Percentiles rank a stretch among this genome's conserved stretches.
Evolutionary conservation across 53 echinoderm and acorn worm species (phyloP).

Genomic region (Actinopyga echinites): DNA sequence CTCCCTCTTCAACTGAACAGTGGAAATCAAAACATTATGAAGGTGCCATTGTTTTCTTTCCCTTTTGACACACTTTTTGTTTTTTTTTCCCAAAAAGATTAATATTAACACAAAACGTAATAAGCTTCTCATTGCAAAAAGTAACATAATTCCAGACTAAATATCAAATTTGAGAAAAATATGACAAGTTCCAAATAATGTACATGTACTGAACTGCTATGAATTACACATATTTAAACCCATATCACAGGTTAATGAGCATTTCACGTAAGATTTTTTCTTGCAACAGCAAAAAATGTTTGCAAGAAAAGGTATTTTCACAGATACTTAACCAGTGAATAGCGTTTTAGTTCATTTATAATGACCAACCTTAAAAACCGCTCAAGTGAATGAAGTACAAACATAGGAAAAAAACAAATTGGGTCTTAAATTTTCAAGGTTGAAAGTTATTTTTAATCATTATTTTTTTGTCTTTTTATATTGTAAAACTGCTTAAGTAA

Average conservation of each 20-base stretch:
- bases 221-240: slow-evolving; percentile 41
- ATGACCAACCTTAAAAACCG: slow-evolving; percentile 38
- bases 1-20: slow-evolving; percentile 30
- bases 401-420: slow-evolving; percentile 34
- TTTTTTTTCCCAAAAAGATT: slow-evolving; percentile 1
- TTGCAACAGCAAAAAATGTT: slow-evolving; percentile 30
- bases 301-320: slow-evolving; percentile 28
- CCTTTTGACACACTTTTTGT: slow-evolving; percentile 12
- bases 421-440: slow-evolving; percentile 51
- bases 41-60: slow-evolving; percentile 19
- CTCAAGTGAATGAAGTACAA: slow-evolving; percentile 28
- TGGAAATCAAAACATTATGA: slow-evolving; percentile 29
- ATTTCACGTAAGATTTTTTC: slow-evolving; percentile 1
- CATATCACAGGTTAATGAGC: slow-evolving; percentile 36
- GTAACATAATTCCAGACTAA: slow-evolving; percentile 51
- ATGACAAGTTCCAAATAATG: slow-evolving; percentile 47
- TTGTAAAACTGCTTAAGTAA: neutral
- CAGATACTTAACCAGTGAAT: slow-evolving; percentile 34
- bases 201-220: slow-evolving; percentile 50
- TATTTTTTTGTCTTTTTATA: slow-evolving; percentile 5
- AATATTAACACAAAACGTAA: slow-evolving; percentile 45
- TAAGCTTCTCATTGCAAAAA: slow-evolving; percentile 49
- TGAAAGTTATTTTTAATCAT: slow-evolving; percentile 49
- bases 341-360: slow-evolving; percentile 12
- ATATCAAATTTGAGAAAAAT: slow-evolving; percentile 54